These are phyloP conservation scores for Brachyhypopomus occidentalis DNA, from an alignment of 2,113 vertebrate genomes.

Conservation along the genomic window DNA sequence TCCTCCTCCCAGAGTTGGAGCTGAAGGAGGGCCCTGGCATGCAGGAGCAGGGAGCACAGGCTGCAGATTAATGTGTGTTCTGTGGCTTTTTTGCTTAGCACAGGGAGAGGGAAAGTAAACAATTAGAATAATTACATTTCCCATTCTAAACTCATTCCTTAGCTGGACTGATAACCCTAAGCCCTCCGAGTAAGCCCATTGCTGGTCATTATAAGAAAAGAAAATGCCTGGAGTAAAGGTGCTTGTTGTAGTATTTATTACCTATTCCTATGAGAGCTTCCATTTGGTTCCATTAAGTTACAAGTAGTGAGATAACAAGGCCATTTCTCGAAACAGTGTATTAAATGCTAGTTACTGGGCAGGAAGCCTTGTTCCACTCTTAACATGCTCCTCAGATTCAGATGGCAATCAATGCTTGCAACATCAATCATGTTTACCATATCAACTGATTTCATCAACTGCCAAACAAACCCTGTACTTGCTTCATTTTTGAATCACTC, in stretches of 20 bases:
- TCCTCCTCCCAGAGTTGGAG: too few species aligned
- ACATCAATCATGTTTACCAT: neutral
- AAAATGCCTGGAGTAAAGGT: conserved; percentile 43
- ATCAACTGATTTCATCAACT: neutral
- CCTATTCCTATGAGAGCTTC: conserved; percentile 38
- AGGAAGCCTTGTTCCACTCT: neutral
- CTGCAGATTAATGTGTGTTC: conserved; percentile 57
- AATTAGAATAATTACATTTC: conserved; percentile 71
- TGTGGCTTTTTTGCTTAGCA: conserved; percentile 56
- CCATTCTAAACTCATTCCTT: conserved; percentile 56
- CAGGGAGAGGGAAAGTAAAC: conserved; percentile 60
- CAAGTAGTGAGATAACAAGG: conserved; percentile 11
- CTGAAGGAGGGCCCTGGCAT: too few species aligned
- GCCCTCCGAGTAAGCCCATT: conserved; percentile 60
- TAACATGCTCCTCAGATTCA: neutral
- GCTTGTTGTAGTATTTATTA: conserved; percentile 54
- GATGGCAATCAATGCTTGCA: neutral
- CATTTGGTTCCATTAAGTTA: conserved; percentile 22
- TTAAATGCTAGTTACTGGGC: conserved; percentile 11
- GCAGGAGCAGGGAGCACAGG: neutral
- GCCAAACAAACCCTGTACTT: too few species aligned
- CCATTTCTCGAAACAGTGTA: neutral
- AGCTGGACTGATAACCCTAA: conserved; percentile 54
- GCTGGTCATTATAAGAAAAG: conserved; percentile 50
- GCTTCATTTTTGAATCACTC: too few species aligned